Base-by-base conservation (phyloP, 1,140 invertebrate species). In the Eumaeus atala region DNA sequence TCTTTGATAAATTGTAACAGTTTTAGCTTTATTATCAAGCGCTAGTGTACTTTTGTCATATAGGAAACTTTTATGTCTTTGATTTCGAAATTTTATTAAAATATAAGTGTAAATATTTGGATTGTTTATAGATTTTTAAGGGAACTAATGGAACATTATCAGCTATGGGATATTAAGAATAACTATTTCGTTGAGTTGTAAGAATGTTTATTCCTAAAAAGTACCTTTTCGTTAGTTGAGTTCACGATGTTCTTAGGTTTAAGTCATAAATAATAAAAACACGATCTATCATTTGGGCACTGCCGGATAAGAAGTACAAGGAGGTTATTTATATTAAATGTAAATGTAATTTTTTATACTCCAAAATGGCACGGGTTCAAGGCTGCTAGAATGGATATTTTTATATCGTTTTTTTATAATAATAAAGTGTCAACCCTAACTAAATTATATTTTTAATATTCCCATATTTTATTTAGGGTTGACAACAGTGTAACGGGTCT, bases 151-250 rank as follows among this genome's bases (percentile, higher is more conserved):
- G 21, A 28, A 28, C 21, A 53, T 40, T 53, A 44, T 44, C 51
- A 53, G 38, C 51, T 53, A 56, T 66, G 72, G 69, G 66, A 71
- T 74, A 75, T 72, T 67, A 70, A 44, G 40, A 44, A 14, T 52
- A 69, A 60, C 49, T 62, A 64, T 80, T 74, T 77, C 82, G 78
- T 85, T 85, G 77, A 80, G 17, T 65, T 74, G 72, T 80, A 72
- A 79, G 40, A 85, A 83, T 72, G 67, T 81, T 78, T 83, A 83
- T 83, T 85, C 79, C 79, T 83, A 78, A 69, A 70, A 76, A 65
- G 78, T 85, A 85, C 77, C 82, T 83, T 81, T 66, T 76, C 69
- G 51, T 53, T 53, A 53, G 38, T 42, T 53, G 51, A 12, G 17
- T 53, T 53, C 51, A 53, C 40, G 68, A 71, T 66, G 61, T 66